Evolutionary conservation across 1,140 invertebrate species (phyloP).

Genomic region (Trialeurodes vaporariorum): DNA sequence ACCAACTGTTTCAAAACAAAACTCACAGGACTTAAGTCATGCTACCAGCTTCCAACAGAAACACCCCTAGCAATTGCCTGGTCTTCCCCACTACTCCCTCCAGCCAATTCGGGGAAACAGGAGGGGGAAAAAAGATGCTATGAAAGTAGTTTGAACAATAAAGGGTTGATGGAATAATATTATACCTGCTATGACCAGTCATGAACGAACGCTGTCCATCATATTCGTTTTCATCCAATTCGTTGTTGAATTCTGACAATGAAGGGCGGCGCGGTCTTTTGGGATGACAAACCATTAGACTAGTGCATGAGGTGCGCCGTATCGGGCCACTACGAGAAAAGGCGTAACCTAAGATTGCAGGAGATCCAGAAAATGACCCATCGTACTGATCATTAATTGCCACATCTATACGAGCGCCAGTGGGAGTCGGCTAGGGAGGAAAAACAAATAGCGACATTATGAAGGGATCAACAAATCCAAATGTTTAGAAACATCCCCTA

Average conservation of each 20-base stretch:
- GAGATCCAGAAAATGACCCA: constrained; percentile 89
- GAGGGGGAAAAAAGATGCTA: constrained; percentile 12
- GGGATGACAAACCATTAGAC: constrained; percentile 78
- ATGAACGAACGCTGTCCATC: constrained; percentile 73
- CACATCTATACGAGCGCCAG: constrained; percentile 83
- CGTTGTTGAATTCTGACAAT: constrained; percentile 66
- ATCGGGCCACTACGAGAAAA: constrained; percentile 70
- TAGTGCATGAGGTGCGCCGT: constrained; percentile 70
- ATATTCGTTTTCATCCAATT: constrained; percentile 64
- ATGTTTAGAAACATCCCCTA: too few species aligned
- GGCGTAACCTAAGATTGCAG: constrained; percentile 63
- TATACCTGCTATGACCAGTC: constrained; percentile 73
- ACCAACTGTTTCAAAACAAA: too few species aligned
- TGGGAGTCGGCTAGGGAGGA: constrained; percentile 53
- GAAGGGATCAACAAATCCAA: too few species aligned
- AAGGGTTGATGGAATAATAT: constrained; percentile 9
- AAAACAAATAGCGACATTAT: too few species aligned
- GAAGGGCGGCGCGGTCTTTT: constrained; percentile 52
- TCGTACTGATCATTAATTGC: constrained; percentile 91
- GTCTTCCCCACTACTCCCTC: too few species aligned
- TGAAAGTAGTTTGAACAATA: constrained; percentile 3
- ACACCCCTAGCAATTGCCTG: too few species aligned
- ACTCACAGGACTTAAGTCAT: too few species aligned
- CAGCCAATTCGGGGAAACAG: too few species aligned
- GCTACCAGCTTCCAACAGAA: too few species aligned